phyloP scores from a whole-genome alignment of 2,113 vertebrate genomes.

The Bos indicus region DNA sequence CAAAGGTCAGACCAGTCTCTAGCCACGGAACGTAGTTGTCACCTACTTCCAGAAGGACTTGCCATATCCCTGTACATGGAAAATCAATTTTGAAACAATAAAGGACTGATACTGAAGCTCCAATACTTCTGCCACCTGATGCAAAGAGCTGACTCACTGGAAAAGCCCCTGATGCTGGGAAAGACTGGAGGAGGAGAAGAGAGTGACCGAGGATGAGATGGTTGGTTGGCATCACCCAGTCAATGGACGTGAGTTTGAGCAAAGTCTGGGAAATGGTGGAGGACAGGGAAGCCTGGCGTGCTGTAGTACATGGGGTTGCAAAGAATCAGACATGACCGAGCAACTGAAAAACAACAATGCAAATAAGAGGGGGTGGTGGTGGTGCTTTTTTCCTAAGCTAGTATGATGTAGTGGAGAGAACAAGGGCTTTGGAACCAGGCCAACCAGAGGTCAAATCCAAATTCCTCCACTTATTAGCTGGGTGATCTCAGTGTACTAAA shows the following conservation, averaged over 20 bases:
- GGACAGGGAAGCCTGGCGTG: background rate
- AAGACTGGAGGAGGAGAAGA: background rate
- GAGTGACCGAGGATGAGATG: background rate
- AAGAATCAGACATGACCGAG: background rate
- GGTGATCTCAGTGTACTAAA: background rate
- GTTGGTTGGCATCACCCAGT: background rate
- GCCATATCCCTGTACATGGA: background rate
- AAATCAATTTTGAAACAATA: background rate
- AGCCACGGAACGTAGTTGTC: background rate
- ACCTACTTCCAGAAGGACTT: background rate
- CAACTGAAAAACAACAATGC: background rate
- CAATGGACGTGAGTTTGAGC: background rate
- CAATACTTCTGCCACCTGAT: background rate
- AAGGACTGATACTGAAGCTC: background rate
- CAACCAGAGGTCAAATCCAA: background rate
- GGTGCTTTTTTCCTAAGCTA: background rate
- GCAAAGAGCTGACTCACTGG: background rate
- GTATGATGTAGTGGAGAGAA: background rate
- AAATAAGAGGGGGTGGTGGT: background rate
- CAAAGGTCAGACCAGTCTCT: background rate
- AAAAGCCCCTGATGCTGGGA: background rate
- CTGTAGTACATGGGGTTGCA: background rate
- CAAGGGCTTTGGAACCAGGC: background rate
- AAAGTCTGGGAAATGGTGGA: background rate
- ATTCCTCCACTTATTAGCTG: background rate